Base-by-base conservation (phyloP, 1,140 invertebrate species). In the Matsumurasca onukii region DNA sequence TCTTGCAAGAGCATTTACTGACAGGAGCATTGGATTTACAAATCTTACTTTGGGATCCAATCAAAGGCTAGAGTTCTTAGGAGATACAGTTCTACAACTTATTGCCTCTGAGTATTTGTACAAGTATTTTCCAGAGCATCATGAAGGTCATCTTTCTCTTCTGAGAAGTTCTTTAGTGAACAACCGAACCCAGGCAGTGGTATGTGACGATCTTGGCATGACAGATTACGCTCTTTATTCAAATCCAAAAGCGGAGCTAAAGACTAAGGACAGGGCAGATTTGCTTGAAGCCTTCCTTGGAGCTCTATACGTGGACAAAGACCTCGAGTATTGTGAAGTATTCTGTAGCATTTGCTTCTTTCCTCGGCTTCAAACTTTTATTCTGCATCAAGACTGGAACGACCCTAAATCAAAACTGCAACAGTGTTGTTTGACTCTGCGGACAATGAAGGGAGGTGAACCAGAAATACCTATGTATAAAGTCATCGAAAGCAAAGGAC, bases 341-440 rank as follows among this genome's bases (percentile, higher is more conserved):
- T 99, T 99, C 79, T 98, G 97, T 78, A 88, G 96, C 76, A 95
- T 98, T 1, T 97, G 95, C 73, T 91, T 99, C 74, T 99, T 99
- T 80, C 97, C 97, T 3, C 86, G 93, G 0, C 81, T 95, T 3
- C 90, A 94, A 81, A 88, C 96, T 76, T 99, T 99, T 78, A 99
- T 99, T 72, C 89, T 97, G 86, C 97, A 97, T 81, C 96, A 99
- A 83, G 94, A 97, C 76, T 99, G 98, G 98, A 99, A 99, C 82
- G 98, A 99, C 84, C 97, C 98, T 12, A 99, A 99, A 82, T 99
- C 97, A 1, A 98, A 99, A 81, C 81, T 99, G 49, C 98, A 99
- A 78, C 98, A 99, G 77, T 99, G 97, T 78, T 99, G 98, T 79
- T 84, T 99, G n/a, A 98, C 97, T 1, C 81, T 99, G 39, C 81